A percentile compares a stretch with the other conserved stretches of the same genome.
These are phyloP conservation scores for Melanerpes aurifrons DNA, from an alignment of 2,113 vertebrate genomes.

Conservation along the genomic window DNA sequence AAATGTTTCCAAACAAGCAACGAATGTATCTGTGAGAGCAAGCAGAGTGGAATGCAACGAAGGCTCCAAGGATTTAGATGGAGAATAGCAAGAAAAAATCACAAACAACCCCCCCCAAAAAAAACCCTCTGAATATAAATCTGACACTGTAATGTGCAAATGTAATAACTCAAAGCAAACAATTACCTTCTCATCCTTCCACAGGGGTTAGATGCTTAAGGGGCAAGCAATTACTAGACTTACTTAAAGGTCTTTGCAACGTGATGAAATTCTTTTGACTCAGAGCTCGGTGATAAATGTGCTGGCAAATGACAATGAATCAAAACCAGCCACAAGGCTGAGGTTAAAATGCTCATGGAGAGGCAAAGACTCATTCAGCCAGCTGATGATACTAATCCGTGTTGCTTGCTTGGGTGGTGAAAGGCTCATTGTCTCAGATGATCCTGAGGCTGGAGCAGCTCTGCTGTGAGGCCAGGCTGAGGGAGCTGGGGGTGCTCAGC, in stretches of 20 bases:
- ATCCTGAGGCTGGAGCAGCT: background rate
- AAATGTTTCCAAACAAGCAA: background rate
- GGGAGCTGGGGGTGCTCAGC: no score
- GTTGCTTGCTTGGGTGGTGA: background rate
- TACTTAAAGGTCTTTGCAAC: background rate
- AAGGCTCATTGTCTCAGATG: background rate
- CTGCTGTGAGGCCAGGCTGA: no score
- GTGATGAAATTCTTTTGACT: background rate
- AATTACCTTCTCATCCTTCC: background rate
- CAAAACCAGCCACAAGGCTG: background rate
- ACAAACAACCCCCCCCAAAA: no score
- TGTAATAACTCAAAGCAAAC: background rate
- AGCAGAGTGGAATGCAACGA: background rate
- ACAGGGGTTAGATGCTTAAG: background rate
- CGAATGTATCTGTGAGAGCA: background rate
- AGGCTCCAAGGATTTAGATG: background rate
- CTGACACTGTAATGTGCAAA: background rate
- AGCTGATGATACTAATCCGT: background rate
- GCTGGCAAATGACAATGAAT: background rate
- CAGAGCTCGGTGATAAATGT: background rate
- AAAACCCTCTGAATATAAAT: background rate
- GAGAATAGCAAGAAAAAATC: background rate
- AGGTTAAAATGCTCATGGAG: background rate
- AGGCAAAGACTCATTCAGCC: background rate
- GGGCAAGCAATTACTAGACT: background rate